Conservation (phyloP, 2,113 vertebrate species). For the Nestor notabilis region DNA sequence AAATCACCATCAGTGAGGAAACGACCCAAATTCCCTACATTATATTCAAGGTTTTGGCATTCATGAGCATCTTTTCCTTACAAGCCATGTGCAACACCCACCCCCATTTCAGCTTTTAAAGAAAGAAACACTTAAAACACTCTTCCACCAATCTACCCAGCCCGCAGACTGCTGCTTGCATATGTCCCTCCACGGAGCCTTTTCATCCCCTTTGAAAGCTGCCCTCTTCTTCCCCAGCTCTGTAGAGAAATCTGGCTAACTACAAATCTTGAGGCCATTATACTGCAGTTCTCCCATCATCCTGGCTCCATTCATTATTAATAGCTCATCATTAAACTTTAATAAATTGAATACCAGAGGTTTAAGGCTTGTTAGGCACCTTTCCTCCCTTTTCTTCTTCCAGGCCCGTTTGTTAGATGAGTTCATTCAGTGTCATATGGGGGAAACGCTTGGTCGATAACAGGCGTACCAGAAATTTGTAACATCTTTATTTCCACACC, state of each 20-base stretch:
- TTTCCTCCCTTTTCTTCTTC: not conserved
- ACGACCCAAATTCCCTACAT: not conserved
- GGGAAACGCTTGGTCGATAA: accelerated
- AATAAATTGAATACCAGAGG: not conserved
- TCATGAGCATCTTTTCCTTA: not conserved
- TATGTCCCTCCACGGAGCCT: not conserved
- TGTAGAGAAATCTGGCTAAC: not conserved
- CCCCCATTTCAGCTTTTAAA: not conserved
- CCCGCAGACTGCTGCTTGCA: not conserved
- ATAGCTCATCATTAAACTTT: constrained; percentile 25
- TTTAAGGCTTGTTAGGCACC: not conserved
- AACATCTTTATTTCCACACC: not conserved
- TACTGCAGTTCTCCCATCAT: not conserved
- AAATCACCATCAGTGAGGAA: not conserved
- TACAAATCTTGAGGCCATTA: not conserved
- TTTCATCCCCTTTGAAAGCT: not conserved
- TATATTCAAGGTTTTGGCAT: not conserved
- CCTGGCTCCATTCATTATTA: constrained; percentile 29
- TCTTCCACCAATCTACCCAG: not conserved
- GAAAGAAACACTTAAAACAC: not conserved
- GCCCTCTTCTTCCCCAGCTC: not conserved
- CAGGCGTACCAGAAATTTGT: not conserved
- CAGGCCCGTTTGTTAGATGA: not conserved
- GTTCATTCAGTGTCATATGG: not conserved
- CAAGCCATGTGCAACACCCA: accelerated